Conservation (phyloP, 2,113 vertebrate species). For the Naja naja region DNA sequence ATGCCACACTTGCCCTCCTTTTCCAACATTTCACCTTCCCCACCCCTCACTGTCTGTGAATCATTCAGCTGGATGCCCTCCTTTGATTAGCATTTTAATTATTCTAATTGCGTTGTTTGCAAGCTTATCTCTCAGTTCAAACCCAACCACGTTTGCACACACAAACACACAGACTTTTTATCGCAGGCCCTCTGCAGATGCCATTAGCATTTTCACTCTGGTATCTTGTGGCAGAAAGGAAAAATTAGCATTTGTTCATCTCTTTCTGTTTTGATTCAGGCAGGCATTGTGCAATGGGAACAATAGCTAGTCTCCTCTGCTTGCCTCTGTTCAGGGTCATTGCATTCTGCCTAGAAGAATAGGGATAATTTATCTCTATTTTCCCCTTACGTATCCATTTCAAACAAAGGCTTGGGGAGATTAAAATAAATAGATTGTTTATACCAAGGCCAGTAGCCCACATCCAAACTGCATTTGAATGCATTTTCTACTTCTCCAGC, state of each 20-base stretch:
- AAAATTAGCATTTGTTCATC: slow-evolving; percentile 62
- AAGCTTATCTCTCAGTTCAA: slow-evolving; percentile 66
- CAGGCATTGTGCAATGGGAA: slow-evolving; percentile 27
- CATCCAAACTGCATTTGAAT: slow-evolving; percentile 2
- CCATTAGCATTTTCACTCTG: slow-evolving; percentile 64
- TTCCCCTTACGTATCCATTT: slow-evolving; percentile 41
- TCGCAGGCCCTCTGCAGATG: slow-evolving; percentile 54
- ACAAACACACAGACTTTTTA: slow-evolving; percentile 66
- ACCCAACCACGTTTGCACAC: slow-evolving; percentile 54
- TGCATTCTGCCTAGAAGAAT: slow-evolving; percentile 64
- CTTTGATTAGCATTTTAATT: slow-evolving; percentile 73
- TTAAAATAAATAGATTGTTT: slow-evolving; percentile 38
- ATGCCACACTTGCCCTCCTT: not conserved
- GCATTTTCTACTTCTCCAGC: not conserved
- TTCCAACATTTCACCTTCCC: slow-evolving; percentile 39
- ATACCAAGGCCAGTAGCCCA: not conserved
- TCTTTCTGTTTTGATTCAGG: slow-evolving; percentile 44
- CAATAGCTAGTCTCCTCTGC: slow-evolving; percentile 33
- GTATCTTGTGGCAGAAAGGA: slow-evolving; percentile 50
- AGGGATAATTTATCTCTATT: slow-evolving; percentile 61
- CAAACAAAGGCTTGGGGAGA: slow-evolving; percentile 48
- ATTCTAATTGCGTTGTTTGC: slow-evolving; percentile 74
- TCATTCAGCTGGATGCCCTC: slow-evolving; percentile 58
- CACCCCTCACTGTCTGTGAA: slow-evolving; percentile 50
- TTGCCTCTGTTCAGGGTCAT: slow-evolving; percentile 48